These are phyloP conservation scores for Tachycineta bicolor DNA, from an alignment of 2,113 vertebrate species.

Conservation along the genomic window DNA sequence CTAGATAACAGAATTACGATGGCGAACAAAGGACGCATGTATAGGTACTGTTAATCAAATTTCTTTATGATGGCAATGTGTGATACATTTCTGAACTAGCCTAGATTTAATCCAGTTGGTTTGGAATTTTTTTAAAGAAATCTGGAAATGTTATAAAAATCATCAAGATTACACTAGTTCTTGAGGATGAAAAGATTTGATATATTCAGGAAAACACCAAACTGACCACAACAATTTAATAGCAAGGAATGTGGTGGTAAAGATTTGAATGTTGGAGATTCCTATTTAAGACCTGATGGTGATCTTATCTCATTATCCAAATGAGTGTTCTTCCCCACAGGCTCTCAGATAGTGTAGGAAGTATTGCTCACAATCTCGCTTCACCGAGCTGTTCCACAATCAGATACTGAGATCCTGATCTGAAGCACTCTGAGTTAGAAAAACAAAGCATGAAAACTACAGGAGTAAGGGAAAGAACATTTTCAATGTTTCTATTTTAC, in stretches of 20 bases:
- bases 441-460: neutral
- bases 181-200: neutral
- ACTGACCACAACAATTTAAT: neutral
- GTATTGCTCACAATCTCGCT: neutral
- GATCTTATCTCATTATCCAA: neutral
- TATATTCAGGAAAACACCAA: neutral
- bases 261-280: neutral
- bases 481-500: neutral
- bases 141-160: neutral
- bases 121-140: neutral
- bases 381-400: neutral
- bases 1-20: neutral
- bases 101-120: neutral
- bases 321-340: neutral
- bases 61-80: neutral
- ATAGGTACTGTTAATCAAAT: neutral
- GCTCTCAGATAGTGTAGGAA: neutral
- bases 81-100: neutral
- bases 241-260: neutral
- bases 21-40: neutral
- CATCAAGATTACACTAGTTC: neutral
- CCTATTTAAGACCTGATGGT: neutral
- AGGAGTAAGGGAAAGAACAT: neutral
- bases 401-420: neutral
- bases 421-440: neutral